Evolutionary conservation across 2,797 vertebrate species (phyloP).

Genomic region (Oceanodroma leucorhoa): DNA sequence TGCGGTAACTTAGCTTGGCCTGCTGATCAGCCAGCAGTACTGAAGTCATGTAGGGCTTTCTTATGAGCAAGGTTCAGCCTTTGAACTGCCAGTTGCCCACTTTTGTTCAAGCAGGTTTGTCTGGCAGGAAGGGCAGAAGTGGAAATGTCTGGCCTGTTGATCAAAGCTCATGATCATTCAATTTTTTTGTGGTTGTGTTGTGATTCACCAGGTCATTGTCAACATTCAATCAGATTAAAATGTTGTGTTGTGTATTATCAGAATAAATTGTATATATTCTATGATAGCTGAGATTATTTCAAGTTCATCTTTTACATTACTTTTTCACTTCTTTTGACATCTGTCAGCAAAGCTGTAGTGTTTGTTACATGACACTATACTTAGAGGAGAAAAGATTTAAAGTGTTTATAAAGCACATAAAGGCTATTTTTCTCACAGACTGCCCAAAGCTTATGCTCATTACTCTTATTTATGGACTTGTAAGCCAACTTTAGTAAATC

Average conservation of each 20-base stretch:
- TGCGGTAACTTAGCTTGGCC: background rate
- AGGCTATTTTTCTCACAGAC: background rate
- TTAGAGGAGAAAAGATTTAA: background rate
- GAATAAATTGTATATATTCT: background rate
- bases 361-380: background rate
- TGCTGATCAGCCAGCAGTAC: background rate
- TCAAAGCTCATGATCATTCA: background rate
- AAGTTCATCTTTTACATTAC: background rate
- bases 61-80: background rate
- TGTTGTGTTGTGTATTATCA: background rate
- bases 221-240: background rate
- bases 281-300: background rate
- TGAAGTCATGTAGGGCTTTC: background rate
- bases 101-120: background rate
- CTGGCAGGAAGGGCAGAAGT: background rate
- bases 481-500: background rate
- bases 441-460: background rate
- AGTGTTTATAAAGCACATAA: background rate
- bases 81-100: background rate
- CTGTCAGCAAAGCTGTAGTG: background rate
- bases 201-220: background rate
- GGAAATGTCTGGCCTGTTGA: background rate
- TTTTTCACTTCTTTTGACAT: background rate
- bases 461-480: background rate
- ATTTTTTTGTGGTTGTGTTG: fast-evolving